Evolutionary conservation across 2,113 vertebrate species (phyloP).

Genomic region (Sclerurus mexicanus): DNA sequence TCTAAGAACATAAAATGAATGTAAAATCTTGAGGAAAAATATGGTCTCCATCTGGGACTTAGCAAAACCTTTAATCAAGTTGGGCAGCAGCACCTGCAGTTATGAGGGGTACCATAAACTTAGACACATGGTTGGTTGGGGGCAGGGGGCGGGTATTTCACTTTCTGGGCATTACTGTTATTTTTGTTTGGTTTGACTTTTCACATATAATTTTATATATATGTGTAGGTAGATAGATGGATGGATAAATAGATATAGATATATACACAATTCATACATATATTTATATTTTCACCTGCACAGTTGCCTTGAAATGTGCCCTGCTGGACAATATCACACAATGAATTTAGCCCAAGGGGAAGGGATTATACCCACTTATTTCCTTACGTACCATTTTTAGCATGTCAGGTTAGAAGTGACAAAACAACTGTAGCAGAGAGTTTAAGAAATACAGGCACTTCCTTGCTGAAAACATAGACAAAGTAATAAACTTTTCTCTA

Average conservation of each 20-base stretch:
- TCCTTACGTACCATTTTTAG: not conserved
- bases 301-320: not conserved
- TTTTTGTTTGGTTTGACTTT: not conserved
- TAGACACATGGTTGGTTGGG: not conserved
- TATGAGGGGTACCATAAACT: not conserved
- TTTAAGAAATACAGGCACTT: not conserved
- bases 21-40: not conserved
- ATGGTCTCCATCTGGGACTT: not conserved
- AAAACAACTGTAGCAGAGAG: not conserved
- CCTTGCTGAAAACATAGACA: not conserved
- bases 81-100: not conserved
- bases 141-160: not conserved
- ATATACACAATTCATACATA: not conserved
- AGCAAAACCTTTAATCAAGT: not conserved
- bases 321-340: not conserved
- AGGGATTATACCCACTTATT: not conserved
- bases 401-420: not conserved
- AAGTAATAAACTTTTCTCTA: not conserved
- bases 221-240: too few species aligned
- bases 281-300: not conserved
- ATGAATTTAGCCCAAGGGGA: not conserved
- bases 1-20: not conserved
- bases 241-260: too few species aligned
- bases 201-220: fast-evolving
- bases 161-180: not conserved